Base-by-base conservation (phyloP, 2,888 invertebrate genomes). In the Tenodera sinensis region DNA sequence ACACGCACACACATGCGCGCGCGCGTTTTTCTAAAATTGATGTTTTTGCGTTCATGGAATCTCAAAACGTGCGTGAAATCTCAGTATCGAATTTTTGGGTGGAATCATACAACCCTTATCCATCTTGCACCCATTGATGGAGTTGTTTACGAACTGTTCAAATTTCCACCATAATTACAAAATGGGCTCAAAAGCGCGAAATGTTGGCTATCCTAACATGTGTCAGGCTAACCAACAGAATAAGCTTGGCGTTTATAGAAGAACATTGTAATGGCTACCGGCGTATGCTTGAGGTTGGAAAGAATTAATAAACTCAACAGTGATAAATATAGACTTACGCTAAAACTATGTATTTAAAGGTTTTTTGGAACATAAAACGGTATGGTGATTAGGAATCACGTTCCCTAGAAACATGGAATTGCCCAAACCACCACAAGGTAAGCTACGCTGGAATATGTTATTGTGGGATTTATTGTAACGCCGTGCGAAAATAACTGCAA, bases 391-490 rank as follows among this genome's bases (percentile, higher is more conserved):
- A 34, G 28, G 42, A 86, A 82, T 87, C 28, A 90, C 84, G 28
- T 25, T 25, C 25, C 20, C 25, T 71, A 71, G 54, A 71, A 71
- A 71, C 20, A 94, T 94, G 94, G 94, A 94, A 90, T 91, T 94
- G 89, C 94, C 94, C 84, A 95, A 95, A 92, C 95, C 96, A 89
- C 96, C 96, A 91, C 95, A 95, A 94, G 96, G 96, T 96, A 94
- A 92, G 42, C 30, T 34, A 14, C 81, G 27, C 15, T 83, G 9
- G 28, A 84, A 1, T 47, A 6, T 28, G 28, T 86, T 47, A 86
- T 54, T 30, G 8, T 30, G n/a, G 1, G 54, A 71, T 71, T 15
- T 71, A 20, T 20, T 71, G 20, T 25, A 20, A 20, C 6, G 20
- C 54, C 54, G 20, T 71, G 25, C 1, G 3, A 20, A 71, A 12